Conservation (phyloP, 2,888 invertebrate genomes). For the Cataglyphis altisquamis region DNA sequence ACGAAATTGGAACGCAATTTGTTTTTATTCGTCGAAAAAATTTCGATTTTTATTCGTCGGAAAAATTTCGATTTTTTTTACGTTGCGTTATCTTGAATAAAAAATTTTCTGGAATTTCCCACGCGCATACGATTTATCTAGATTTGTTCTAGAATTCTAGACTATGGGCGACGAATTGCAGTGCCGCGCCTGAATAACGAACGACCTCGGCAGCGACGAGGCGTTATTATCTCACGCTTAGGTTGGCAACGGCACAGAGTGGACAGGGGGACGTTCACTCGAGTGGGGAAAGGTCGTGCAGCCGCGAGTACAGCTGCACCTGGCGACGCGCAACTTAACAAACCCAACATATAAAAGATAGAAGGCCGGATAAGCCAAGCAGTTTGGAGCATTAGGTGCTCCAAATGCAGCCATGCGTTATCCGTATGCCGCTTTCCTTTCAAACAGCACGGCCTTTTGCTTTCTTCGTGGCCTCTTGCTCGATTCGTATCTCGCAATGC, state of each 20-base stretch:
- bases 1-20: background rate
- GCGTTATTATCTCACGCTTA: slow-evolving; percentile 34
- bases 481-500: background rate
- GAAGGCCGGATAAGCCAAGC: slow-evolving; percentile 47
- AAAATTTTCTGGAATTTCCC: background rate
- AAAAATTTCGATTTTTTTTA: background rate
- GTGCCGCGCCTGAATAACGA: background rate
- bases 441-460: slow-evolving; percentile 28
- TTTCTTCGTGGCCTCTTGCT: slow-evolving; percentile 17
- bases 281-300: slow-evolving; percentile 80
- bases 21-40: background rate
- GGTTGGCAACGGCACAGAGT: slow-evolving; percentile 61
- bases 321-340: slow-evolving; percentile 26
- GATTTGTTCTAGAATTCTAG: background rate
- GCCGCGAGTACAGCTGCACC: slow-evolving; percentile 81
- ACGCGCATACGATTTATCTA: background rate
- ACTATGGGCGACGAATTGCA: background rate
- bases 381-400: slow-evolving; percentile 58
- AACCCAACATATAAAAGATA: background rate
- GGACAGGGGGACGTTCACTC: slow-evolving; percentile 35
- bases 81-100: background rate
- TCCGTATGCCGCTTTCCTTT: slow-evolving; percentile 45
- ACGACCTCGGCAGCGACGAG: background rate
- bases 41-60: background rate
- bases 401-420: slow-evolving; percentile 60